Conservation (phyloP, 1,140 invertebrate genomes). For the Drosophila navojoa region DNA sequence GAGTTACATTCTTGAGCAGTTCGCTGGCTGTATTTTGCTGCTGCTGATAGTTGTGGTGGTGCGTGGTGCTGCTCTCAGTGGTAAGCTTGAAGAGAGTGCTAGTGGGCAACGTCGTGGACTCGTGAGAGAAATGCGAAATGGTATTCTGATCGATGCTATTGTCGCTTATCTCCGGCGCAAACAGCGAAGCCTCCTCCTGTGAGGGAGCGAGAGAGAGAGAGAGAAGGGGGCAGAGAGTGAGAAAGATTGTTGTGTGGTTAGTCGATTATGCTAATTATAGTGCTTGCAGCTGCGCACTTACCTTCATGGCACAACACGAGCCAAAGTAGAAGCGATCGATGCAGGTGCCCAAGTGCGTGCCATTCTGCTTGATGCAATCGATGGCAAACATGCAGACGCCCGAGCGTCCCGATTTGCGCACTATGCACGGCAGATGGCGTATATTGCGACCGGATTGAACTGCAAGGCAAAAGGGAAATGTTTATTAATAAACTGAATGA, state of each 20-base stretch:
- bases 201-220: background rate
- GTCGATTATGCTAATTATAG: background rate
- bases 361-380: conserved; percentile 95
- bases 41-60: conserved; percentile 26
- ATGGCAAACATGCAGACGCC: conserved; percentile 97
- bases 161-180: conserved; percentile 83
- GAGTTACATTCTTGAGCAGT: conserved; percentile 68
- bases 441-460: conserved; percentile 92
- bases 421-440: conserved; percentile 93
- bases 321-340: conserved; percentile 96
- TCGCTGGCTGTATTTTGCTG: conserved; percentile 54
- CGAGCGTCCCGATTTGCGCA: conserved; percentile 89
- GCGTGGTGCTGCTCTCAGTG: conserved; percentile 54
- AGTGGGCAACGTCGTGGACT: conserved; percentile 78
- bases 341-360: conserved; percentile 94
- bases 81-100: conserved; percentile 73
- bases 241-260: background rate
- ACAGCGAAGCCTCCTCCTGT: conserved; percentile 72
- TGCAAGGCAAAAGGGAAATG: conserved; percentile 81
- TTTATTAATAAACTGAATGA: background rate
- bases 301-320: conserved; percentile 91
- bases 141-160: conserved; percentile 85
- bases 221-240: background rate
- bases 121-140: conserved; percentile 84
- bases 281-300: conserved; percentile 24